A percentile compares a stretch with the other conserved stretches of the same genome.
phyloP scores from a whole-genome alignment of 2,888 invertebrate species.

The Carpatolechia fugitivella region DNA sequence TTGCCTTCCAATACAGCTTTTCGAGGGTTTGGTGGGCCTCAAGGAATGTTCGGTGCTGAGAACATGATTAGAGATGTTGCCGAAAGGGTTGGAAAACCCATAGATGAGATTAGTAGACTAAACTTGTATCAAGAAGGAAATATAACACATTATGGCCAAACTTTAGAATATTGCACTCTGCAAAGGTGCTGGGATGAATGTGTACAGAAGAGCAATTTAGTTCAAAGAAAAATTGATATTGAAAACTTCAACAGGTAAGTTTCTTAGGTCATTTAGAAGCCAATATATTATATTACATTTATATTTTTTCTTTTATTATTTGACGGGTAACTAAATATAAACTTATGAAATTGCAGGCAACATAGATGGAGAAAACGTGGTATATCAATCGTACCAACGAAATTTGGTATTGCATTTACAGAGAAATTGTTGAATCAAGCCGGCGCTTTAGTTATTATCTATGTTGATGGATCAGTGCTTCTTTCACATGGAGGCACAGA shows the following conservation, averaged over 20 bases:
- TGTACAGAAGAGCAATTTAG: slow-evolving; percentile 82
- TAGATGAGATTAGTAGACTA: slow-evolving; percentile 81
- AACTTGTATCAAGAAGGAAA: slow-evolving; percentile 92
- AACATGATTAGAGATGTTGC: slow-evolving; percentile 88
- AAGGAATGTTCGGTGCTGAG: slow-evolving; percentile 93
- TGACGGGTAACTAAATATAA: background rate
- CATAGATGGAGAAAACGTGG: slow-evolving; percentile 94
- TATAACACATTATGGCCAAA: slow-evolving; percentile 87
- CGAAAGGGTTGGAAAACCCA: slow-evolving; percentile 81
- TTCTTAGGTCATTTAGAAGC: slow-evolving; percentile 7
- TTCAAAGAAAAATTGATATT: slow-evolving; percentile 77
- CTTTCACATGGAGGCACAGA: slow-evolving; percentile 96
- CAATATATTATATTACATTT: background rate
- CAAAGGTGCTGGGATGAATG: slow-evolving; percentile 90
- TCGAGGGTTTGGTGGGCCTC: slow-evolving; percentile 94
- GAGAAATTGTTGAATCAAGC: slow-evolving; percentile 88
- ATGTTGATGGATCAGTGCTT: slow-evolving; percentile 92
- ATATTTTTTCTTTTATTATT: too few relatives aligned
- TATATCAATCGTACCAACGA: slow-evolving; percentile 88
- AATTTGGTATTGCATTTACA: slow-evolving; percentile 91
- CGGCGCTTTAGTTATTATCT: slow-evolving; percentile 93
- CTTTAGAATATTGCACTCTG: slow-evolving; percentile 85
- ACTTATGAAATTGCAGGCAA: slow-evolving; percentile 66
- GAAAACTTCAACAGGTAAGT: slow-evolving; percentile 85
- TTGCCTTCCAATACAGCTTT: slow-evolving; percentile 96